Base-by-base conservation (phyloP, 1,140 invertebrate genomes). In the Formica exsecta region DNA sequence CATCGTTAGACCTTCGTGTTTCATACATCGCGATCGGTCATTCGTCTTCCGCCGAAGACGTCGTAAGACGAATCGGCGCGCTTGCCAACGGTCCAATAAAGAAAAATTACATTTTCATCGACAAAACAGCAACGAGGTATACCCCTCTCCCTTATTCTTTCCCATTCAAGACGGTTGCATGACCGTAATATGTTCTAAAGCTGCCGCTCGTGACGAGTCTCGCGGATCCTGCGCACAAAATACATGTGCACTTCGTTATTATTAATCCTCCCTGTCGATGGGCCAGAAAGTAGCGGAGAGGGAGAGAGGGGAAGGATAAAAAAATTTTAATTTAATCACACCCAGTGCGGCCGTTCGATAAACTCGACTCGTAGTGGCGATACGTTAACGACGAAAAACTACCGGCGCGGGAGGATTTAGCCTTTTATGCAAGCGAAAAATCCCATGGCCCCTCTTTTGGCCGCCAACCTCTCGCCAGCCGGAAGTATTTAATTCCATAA, bases 401-500 rank as follows among this genome's bases (percentile, higher is more conserved):
- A 76, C 36, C 38, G 73, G 41, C 8, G 16, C 70, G 38, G 25
- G 54, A 74, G 79, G 57, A 29, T 61, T 83, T 36, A 74, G 57
- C n/a, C 79, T 70, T 80, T 80, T 38, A 38, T 74, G 54, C 68
- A 54, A 44, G 0, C 51, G 38, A 62, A 61, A 73, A 73, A 83
- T 62, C 68, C 41, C 68, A 36, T 66, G 54, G 19, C 19, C 13
- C 25, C 54, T n/a, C n/a, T 44, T 22, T 38, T 25, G 25, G 16
- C 65, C 32, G 22, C 54, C 76, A 68, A 5, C 44, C 76, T 80
- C 51, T 80, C 65, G 22, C 38, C 38, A 8, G 16, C 22, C 79
- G 79, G 66, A 83, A 83, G 79, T 83, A 83, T 74, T 73, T 83
- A 73, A 83, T 83, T 83, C 79, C 68, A 83, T 73, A 83, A 83